Conservation (phyloP, 2,888 invertebrate species). For the Xylophagus ater region DNA sequence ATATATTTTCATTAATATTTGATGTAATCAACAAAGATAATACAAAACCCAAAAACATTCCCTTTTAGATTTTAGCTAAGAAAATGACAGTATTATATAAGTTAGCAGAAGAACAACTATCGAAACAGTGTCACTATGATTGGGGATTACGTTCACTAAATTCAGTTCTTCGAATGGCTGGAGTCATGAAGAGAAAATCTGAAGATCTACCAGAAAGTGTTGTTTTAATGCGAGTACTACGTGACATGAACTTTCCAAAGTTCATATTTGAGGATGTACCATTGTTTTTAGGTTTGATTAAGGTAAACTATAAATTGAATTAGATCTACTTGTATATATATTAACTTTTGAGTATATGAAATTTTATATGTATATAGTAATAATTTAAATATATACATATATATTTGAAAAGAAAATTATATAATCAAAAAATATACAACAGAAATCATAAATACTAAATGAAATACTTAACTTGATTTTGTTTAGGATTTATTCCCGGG, state of each 20-base stretch:
- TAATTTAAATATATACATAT: background rate
- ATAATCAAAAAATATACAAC: background rate
- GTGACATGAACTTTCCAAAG: slow-evolving; percentile 90
- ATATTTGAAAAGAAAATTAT: background rate
- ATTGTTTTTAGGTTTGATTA: slow-evolving; percentile 71
- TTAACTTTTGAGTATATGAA: background rate
- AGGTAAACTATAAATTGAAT: slow-evolving; percentile 36
- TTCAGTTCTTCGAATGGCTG: slow-evolving; percentile 84
- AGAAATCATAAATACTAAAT: no score
- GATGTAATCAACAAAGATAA: background rate
- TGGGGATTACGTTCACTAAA: slow-evolving; percentile 88
- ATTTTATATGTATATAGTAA: background rate
- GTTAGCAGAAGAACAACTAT: slow-evolving; percentile 75
- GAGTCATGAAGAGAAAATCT: slow-evolving; percentile 68
- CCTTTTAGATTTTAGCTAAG: slow-evolving; percentile 63
- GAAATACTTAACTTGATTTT: background rate
- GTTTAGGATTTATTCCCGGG: slow-evolving; percentile 77
- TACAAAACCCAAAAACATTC: background rate
- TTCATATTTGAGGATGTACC: slow-evolving; percentile 88
- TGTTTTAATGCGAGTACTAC: slow-evolving; percentile 79
- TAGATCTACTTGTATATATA: background rate
- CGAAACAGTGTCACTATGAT: slow-evolving; percentile 88
- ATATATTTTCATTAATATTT: background rate
- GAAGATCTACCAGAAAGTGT: slow-evolving; percentile 72
- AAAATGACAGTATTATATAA: slow-evolving; percentile 90